Conservation (phyloP, 2,113 vertebrate species). For the Poeciliopsis retropinna region DNA sequence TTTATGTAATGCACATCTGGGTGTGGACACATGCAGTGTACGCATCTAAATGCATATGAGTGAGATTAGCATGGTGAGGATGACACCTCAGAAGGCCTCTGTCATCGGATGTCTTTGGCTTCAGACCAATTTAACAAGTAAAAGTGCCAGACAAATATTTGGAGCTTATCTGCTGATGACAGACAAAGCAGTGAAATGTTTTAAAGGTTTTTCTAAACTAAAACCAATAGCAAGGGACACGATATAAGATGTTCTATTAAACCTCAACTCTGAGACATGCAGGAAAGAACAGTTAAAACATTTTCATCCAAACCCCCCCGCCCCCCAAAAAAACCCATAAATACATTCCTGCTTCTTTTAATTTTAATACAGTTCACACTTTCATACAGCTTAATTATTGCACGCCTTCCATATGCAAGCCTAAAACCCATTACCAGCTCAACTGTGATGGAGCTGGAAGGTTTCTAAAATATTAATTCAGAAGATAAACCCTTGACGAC, state of each 20-base stretch:
- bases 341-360: neutral
- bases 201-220: neutral
- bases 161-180: neutral
- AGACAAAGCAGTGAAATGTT: slow-evolving; percentile 3
- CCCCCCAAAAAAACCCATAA: neutral
- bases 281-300: neutral
- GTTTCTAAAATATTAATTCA: neutral
- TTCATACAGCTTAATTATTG: neutral
- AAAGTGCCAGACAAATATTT: slow-evolving; percentile 5
- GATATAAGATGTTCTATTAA: neutral
- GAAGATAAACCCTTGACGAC: neutral
- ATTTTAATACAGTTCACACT: neutral
- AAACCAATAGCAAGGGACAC: slow-evolving; percentile 6
- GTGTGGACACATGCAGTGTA: slow-evolving; percentile 25
- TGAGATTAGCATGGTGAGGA: slow-evolving; percentile 19
- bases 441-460: too few relatives aligned
- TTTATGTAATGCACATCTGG: slow-evolving; percentile 19
- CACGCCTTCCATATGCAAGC: neutral
- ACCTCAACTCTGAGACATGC: neutral
- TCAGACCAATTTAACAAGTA: slow-evolving; percentile 26
- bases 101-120: neutral
- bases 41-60: slow-evolving; percentile 28
- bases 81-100: slow-evolving; percentile 3
- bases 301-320: neutral
- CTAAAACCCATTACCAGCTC: too few relatives aligned